Conservation (phyloP, 2,888 invertebrate genomes). For the Drosophila borborema region DNA sequence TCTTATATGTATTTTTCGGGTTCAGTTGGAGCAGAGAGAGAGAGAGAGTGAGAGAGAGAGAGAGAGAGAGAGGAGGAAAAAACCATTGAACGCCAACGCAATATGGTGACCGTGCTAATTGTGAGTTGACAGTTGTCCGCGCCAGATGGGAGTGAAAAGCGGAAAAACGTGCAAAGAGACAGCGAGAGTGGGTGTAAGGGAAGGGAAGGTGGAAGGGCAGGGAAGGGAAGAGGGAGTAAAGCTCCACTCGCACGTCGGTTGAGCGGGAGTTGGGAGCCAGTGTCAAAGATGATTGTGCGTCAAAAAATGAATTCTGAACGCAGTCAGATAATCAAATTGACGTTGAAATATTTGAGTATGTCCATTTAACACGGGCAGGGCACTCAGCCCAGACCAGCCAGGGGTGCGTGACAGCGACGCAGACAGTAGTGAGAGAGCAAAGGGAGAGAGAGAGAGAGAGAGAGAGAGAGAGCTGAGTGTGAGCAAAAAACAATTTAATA, state of each 20-base stretch:
- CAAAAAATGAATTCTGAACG: conserved; percentile 19
- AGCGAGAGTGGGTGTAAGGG: background rate
- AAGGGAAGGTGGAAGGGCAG: no score
- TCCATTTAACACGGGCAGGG: background rate
- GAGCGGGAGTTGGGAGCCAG: background rate
- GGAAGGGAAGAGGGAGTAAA: background rate
- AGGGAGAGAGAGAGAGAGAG: background rate
- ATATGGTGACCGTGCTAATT: conserved; percentile 65
- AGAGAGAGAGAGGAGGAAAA: background rate
- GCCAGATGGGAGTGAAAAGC: conserved; percentile 14
- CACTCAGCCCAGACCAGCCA: background rate
- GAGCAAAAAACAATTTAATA: conserved; percentile 36
- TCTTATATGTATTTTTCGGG: background rate
- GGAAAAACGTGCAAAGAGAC: conserved; percentile 5
- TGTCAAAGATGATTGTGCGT: conserved; percentile 17
- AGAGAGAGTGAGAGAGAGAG: background rate
- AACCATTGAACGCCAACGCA: conserved; percentile 30
- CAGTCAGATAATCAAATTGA: conserved; percentile 35
- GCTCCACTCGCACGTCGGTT: background rate
- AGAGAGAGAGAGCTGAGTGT: background rate
- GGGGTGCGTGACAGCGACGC: background rate
- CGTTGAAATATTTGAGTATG: conserved; percentile 19
- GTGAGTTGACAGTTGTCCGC: conserved; percentile 48
- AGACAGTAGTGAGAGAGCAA: no score
- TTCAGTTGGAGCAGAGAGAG: background rate